phyloP scores from a whole-genome alignment of 2,797 vertebrate species.

The Zalophus californianus region DNA sequence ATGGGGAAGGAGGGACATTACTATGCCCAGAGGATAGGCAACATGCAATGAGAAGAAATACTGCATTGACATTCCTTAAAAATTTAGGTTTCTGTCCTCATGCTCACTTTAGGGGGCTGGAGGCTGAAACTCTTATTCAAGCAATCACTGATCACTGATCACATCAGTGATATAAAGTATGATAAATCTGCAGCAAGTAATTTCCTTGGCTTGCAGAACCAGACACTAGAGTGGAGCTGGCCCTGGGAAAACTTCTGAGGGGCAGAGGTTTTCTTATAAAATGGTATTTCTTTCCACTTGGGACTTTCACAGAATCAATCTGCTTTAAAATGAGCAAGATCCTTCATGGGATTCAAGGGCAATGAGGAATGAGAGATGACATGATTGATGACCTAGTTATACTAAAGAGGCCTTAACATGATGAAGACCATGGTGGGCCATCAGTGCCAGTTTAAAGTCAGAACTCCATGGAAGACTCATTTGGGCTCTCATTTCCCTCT shows the following conservation, averaged over 20 bases:
- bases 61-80: neutral
- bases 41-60: slow-evolving; percentile 1
- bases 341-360: neutral
- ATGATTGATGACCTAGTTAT: neutral
- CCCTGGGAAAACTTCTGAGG: neutral
- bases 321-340: neutral
- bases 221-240: neutral
- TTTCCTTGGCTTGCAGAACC: slow-evolving; percentile 51
- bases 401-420: neutral
- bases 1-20: neutral
- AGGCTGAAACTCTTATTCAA: slow-evolving; percentile 41
- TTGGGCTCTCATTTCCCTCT: neutral
- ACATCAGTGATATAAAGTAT: slow-evolving; percentile 37
- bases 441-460: neutral
- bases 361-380: neutral
- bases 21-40: neutral
- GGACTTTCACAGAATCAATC: neutral
- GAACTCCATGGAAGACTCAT: neutral
- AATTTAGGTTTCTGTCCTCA: slow-evolving; percentile 26
- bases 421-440: neutral
- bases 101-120: slow-evolving; percentile 1
- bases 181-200: slow-evolving; percentile 31
- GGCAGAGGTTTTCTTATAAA: slow-evolving; percentile 22
- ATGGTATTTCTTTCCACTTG: neutral
- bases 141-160: neutral